Base-by-base conservation (phyloP, 2,113 vertebrate species). In the Dicaeum eximium region DNA sequence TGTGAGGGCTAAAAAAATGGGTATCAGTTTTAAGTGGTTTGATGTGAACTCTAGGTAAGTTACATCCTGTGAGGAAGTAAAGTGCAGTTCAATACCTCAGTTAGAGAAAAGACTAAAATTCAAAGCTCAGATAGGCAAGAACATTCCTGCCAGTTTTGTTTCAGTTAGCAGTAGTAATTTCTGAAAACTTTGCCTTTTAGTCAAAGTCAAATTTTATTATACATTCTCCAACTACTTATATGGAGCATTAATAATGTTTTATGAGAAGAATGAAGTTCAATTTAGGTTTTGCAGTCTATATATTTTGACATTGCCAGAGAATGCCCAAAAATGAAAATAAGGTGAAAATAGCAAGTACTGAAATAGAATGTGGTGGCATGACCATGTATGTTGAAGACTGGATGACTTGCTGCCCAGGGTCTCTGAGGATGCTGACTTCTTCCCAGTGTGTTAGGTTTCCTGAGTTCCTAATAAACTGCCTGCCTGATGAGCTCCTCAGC, bases 81-180 rank as follows among this genome's bases (percentile, higher is more conserved):
- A 85, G 22, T 79, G 64, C 31, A 28, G 27, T 64, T 92, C 7
- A 7, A 75, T 47, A 50, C 30, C 57, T 90, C 13, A 4, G 50
- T 93, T 83, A 51, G 47, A 80, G 66, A 77, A 77, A 91, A 66
- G 38, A 24, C 13, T 88, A 50, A 93, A 92, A 91, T 82, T 80
- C 45, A 24, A 75, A 85, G 58, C 42, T 90, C 50, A 42, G 66
- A 40, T 61, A 42, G 48, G 33, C 47, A 80, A 94, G 54, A 93
- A 65, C 90, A 86, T 82, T 82, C 47, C 71, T 64, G 14, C 20
- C 51, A 33, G 30, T 38, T 94, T 86, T 92, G 70, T 90, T 95
- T 82, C 92, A 92, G 74, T 95, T 97, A 90, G 88, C 71, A 40
- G 24, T 12, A 74, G 57, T 92, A 85, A 90, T 88, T 94, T 83